Evolutionary conservation across 1,140 invertebrate genomes (phyloP).

Genomic region (Cepaea nemoralis): DNA sequence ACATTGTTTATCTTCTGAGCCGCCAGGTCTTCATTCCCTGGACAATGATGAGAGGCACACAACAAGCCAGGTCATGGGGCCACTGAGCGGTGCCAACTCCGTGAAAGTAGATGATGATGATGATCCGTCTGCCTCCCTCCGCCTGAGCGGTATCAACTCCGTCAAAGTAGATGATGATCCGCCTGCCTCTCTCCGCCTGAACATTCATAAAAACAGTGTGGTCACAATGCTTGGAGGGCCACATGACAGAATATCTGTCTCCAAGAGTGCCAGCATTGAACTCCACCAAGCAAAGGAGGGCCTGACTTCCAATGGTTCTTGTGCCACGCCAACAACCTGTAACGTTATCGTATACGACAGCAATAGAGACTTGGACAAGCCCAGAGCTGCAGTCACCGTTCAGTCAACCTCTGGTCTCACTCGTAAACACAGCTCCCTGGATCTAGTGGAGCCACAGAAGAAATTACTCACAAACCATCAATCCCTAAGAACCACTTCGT

Average conservation of each 20-base stretch:
- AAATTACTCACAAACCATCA: too few relatives aligned
- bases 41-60: neutral
- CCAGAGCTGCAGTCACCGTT: neutral
- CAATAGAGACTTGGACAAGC: neutral
- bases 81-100: too few relatives aligned
- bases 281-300: neutral
- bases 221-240: neutral
- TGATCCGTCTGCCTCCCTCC: too few relatives aligned
- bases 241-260: neutral
- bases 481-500: neutral
- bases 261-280: neutral
- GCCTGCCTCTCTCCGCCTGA: neutral
- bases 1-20: neutral
- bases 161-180: neutral
- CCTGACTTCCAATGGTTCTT: neutral
- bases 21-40: neutral
- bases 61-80: too few relatives aligned
- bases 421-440: slow-evolving; percentile 27
- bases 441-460: neutral
- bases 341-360: slow-evolving; percentile 47
- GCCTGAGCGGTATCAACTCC: too few relatives aligned
- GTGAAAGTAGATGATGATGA: too few relatives aligned
- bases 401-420: neutral
- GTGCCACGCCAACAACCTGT: slow-evolving; percentile 26
- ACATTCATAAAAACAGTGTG: neutral